These are phyloP conservation scores for Fringilla coelebs DNA, from an alignment of 2,797 vertebrate genomes.

Conservation along the genomic window DNA sequence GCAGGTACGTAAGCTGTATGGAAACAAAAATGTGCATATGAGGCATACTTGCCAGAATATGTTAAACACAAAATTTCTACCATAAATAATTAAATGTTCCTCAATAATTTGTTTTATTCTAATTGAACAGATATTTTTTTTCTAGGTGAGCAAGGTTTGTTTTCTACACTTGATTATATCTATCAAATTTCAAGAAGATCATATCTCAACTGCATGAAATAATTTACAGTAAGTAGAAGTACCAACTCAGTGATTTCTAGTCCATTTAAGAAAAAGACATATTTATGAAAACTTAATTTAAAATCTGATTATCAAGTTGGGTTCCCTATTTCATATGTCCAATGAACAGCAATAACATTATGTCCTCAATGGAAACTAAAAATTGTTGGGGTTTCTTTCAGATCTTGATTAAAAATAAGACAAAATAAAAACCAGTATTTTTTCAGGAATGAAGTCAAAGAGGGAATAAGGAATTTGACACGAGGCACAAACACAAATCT, in stretches of 20 bases:
- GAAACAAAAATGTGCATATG: background rate
- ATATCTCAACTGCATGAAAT: background rate
- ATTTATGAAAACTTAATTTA: background rate
- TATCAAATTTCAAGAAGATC: background rate
- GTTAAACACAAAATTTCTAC: background rate
- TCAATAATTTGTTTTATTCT: background rate
- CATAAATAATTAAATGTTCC: background rate
- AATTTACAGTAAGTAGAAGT: background rate
- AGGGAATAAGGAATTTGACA: constrained; percentile 9
- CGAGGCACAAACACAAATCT: constrained; percentile 30
- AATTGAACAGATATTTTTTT: background rate
- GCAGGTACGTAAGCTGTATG: constrained; percentile 83
- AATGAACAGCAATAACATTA: background rate
- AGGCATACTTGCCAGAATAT: background rate
- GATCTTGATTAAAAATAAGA: background rate
- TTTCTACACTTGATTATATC: background rate
- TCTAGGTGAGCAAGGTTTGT: background rate
- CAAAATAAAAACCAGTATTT: background rate
- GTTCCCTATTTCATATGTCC: background rate
- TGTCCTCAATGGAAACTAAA: background rate
- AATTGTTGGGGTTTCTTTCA: background rate
- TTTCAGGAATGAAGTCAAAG: constrained; percentile 12
- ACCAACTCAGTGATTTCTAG: background rate
- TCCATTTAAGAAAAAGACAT: background rate
- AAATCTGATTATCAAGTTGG: background rate